Base-by-base conservation (phyloP, 2,113 vertebrate species). In the Propithecus coquereli region DNA sequence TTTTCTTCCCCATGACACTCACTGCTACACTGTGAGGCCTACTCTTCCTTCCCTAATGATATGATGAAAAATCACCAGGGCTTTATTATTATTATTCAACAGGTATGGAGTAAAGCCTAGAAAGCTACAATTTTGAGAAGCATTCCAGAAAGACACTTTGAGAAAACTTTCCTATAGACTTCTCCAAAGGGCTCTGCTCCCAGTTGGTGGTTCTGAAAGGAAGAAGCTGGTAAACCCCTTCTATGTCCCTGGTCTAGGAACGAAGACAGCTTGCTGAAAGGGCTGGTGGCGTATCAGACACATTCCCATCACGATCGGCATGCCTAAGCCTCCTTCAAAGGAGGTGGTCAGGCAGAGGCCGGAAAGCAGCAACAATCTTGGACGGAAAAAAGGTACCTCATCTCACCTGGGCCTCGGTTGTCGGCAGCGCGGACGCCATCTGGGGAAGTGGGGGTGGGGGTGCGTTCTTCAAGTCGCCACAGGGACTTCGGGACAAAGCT, bases 351-450 rank as follows among this genome's bases (percentile, higher is more conserved):
- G 81, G 90, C 27, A 22, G 57, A 74, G 71, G 16, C 22, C 2
- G 18, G n/a, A 50, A 80, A 85, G 65, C 1, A n/a, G 66, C 10
- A 5, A 37, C 73, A 4, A 25, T 37, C 5, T 34, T 18, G 74
- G 6, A 59, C 7, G 2, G 11, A 40, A 25, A 63, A 54, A 73
- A 68, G 23, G 30, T 22, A 27, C 43, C 20, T 61, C 83, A 17
- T 88, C 93, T 96, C 79, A 95, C 91, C 96, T 94, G 93, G 27
- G 79, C 34, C 32, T n/a, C 54, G 0, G 65, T 1, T 9, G 84
- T 27, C 12, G 32, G 25, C 45, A 43, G 74, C 22, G 43, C 30
- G 80, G 76, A 90, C 82, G 76, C 88, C 96, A 95, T 87, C 37
- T 87, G 71, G 3, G 20, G 25, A 25, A 74, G 50, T 9, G 32